phyloP scores from a whole-genome alignment of 1,140 invertebrate genomes.

The Magallana ariakensis region DNA sequence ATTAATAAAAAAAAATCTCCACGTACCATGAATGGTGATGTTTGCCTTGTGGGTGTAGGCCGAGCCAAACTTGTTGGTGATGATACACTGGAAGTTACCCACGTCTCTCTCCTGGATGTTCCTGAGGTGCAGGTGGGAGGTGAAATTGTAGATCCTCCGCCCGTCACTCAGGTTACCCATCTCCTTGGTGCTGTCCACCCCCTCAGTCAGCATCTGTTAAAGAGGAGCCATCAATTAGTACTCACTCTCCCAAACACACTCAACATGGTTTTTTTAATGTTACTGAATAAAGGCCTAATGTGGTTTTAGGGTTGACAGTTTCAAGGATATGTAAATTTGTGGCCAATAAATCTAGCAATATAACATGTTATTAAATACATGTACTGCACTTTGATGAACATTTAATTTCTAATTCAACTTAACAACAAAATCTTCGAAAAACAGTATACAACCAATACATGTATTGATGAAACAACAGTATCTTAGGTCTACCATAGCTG shows the following conservation, averaged over 20 bases:
- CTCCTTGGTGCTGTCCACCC: slow-evolving; percentile 5
- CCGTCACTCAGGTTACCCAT: slow-evolving; percentile 45
- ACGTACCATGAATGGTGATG: slow-evolving; percentile 89
- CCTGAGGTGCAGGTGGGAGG: slow-evolving; percentile 86
- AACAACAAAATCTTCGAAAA: too few relatives aligned
- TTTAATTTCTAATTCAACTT: too few relatives aligned
- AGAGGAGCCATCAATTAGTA: not conserved
- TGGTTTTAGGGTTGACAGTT: too few relatives aligned
- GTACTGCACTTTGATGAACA: too few relatives aligned
- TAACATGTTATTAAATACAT: too few relatives aligned
- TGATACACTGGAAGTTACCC: slow-evolving; percentile 95
- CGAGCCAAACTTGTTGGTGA: slow-evolving; percentile 92
- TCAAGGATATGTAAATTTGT: too few relatives aligned
- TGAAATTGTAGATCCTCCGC: slow-evolving; percentile 76
- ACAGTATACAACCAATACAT: too few relatives aligned
- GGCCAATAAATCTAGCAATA: too few relatives aligned
- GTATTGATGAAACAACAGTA: too few relatives aligned
- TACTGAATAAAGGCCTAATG: too few relatives aligned
- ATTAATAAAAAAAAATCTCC: too few relatives aligned
- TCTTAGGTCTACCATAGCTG: too few relatives aligned
- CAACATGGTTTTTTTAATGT: not conserved
- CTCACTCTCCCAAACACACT: not conserved
- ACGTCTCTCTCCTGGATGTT: slow-evolving; percentile 88
- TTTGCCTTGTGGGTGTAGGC: slow-evolving; percentile 92
- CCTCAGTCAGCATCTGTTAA: slow-evolving; percentile 42